These are phyloP conservation scores for Etheostoma nigrum DNA, from an alignment of 2,797 vertebrate species.

Conservation along the genomic window DNA sequence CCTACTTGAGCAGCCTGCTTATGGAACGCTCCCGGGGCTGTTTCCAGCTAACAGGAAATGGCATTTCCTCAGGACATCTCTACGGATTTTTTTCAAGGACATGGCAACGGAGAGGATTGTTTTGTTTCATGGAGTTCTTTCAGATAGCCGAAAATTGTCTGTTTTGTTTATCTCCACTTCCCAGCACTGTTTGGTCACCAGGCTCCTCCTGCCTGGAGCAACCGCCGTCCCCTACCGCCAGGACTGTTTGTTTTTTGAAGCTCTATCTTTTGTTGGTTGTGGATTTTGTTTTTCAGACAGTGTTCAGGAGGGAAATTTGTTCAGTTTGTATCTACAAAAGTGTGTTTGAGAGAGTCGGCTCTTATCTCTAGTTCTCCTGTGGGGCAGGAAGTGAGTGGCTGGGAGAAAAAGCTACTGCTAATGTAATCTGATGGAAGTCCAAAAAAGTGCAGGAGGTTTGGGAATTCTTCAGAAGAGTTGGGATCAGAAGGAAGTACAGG, in stretches of 20 bases:
- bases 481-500: constrained; percentile 55
- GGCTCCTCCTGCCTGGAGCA: constrained; percentile 49
- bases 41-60: constrained; percentile 69
- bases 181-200: constrained; percentile 64
- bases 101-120: constrained; percentile 55
- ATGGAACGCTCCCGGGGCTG: constrained; percentile 32
- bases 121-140: constrained; percentile 67
- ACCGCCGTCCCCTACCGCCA: constrained; percentile 40
- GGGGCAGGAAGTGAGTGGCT: constrained; percentile 76
- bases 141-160: constrained; percentile 72
- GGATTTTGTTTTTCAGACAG: constrained; percentile 68
- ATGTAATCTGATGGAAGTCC: constrained; percentile 75
- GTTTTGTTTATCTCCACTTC: constrained; percentile 74
- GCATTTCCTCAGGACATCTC: constrained; percentile 76
- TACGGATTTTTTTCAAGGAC: constrained; percentile 71
- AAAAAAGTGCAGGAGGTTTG: constrained; percentile 51
- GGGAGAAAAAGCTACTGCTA: constrained; percentile 64
- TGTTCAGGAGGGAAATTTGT: constrained; percentile 66
- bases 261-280: constrained; percentile 67
- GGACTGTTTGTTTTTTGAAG: constrained; percentile 67
- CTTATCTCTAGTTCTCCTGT: constrained; percentile 73
- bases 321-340: constrained; percentile 65
- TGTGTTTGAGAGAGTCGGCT: constrained; percentile 64
- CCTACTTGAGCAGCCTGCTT: constrained; percentile 10
- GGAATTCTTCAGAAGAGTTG: constrained; percentile 55